Conservation (phyloP, 2,888 invertebrate species). For the Mylabris sibirica region DNA sequence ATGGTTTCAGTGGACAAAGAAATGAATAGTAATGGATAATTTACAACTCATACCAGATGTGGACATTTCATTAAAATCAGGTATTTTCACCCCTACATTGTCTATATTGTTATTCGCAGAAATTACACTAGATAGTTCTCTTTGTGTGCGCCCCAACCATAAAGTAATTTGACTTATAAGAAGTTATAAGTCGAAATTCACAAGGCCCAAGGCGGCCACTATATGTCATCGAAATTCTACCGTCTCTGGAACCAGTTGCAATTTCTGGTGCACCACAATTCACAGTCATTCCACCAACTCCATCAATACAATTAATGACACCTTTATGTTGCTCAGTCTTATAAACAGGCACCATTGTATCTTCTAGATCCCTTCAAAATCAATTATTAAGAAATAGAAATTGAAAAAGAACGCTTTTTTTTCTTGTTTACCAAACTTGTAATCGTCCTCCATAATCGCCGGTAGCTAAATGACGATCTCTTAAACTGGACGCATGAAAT, state of each 20-base stretch:
- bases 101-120: no score
- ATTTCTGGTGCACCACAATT: constrained; percentile 95
- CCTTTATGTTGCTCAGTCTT: constrained; percentile 80
- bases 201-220: no score
- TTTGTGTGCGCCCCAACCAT: no score
- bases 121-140: no score
- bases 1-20: no score
- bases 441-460: constrained; percentile 89
- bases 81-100: no score
- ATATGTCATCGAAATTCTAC: constrained; percentile 61
- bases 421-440: constrained; percentile 76
- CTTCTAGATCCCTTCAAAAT: constrained; percentile 78
- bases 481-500: constrained; percentile 86
- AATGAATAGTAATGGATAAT: no score
- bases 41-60: no score
- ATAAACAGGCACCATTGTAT: constrained; percentile 75
- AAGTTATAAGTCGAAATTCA: no score
- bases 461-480: constrained; percentile 83
- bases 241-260: constrained; percentile 93
- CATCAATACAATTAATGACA: constrained; percentile 92
- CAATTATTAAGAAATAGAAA: neutral
- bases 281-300: constrained; percentile 80
- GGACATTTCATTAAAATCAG: no score
- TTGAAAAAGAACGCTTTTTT: neutral
- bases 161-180: no score